A percentile compares a stretch with the other conserved stretches of the same genome.
Conservation (phyloP, 2,113 vertebrate species). For the Dunckerocampus dactyliophorus region DNA sequence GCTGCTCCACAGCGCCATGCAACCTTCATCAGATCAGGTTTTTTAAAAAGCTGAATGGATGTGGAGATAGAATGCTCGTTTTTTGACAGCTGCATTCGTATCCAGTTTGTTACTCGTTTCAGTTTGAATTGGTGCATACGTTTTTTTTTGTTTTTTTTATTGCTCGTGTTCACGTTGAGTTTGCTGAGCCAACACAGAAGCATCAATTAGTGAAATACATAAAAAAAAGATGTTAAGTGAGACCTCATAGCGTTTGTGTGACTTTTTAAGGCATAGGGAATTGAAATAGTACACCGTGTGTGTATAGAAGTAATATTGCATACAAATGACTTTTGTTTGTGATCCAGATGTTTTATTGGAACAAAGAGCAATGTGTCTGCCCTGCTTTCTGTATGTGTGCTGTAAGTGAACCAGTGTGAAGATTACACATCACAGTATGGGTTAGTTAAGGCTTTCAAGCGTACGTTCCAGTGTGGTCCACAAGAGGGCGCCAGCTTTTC, state of each 20-base stretch:
- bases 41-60: not conserved
- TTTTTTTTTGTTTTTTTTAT: too few species aligned
- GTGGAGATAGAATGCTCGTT: not conserved
- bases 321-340: not conserved
- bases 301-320: not conserved
- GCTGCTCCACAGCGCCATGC: not conserved
- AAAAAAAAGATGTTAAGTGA: too few species aligned
- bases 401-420: constrained; percentile 12
- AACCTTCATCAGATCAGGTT: not conserved
- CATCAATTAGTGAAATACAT: not conserved
- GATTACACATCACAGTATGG: not conserved
- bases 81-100: not conserved
- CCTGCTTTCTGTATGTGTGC: constrained; percentile 33
- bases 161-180: not conserved
- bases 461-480: constrained; percentile 23
- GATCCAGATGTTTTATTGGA: not conserved
- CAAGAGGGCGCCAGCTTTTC: constrained; percentile 45
- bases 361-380: not conserved
- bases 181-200: not conserved
- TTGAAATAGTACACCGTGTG: constrained; percentile 9
- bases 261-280: not conserved
- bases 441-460: not conserved
- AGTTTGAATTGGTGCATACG: accelerated
- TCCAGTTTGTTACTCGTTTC: too few species aligned
- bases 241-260: not conserved